Conservation (phyloP, 2,113 vertebrate genomes). For the Laticauda laticaudata region DNA sequence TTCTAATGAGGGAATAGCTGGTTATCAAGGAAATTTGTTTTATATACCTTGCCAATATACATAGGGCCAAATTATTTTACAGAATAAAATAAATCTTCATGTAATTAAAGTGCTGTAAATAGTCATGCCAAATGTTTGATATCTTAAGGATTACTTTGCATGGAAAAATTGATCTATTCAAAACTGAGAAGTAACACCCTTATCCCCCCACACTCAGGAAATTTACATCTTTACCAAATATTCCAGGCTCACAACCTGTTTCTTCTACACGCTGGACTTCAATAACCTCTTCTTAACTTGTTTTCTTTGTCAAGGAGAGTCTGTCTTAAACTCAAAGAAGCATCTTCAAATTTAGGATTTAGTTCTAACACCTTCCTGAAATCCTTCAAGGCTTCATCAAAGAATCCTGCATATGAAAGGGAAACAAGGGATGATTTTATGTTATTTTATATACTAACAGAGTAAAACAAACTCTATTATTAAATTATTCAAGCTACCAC, state of each 20-base stretch:
- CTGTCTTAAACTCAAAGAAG: constrained; percentile 84
- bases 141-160: neutral
- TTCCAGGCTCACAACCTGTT: constrained; percentile 5
- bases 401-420: constrained; percentile 76
- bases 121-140: constrained; percentile 22
- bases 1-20: neutral
- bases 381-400: constrained; percentile 85
- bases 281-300: constrained; percentile 77
- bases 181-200: neutral
- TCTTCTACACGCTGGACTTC: constrained; percentile 21
- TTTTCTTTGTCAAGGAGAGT: constrained; percentile 84
- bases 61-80: neutral
- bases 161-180: neutral
- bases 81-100: neutral
- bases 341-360: constrained; percentile 89
- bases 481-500: neutral
- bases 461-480: neutral
- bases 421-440: neutral
- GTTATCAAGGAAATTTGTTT: neutral
- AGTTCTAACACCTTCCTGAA: constrained; percentile 85
- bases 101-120: neutral
- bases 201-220: neutral
- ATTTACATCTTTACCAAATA: neutral
- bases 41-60: neutral
- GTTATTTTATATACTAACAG: neutral